phyloP scores from a whole-genome alignment of 2,888 invertebrate species.

The Cataglyphis cursor region DNA sequence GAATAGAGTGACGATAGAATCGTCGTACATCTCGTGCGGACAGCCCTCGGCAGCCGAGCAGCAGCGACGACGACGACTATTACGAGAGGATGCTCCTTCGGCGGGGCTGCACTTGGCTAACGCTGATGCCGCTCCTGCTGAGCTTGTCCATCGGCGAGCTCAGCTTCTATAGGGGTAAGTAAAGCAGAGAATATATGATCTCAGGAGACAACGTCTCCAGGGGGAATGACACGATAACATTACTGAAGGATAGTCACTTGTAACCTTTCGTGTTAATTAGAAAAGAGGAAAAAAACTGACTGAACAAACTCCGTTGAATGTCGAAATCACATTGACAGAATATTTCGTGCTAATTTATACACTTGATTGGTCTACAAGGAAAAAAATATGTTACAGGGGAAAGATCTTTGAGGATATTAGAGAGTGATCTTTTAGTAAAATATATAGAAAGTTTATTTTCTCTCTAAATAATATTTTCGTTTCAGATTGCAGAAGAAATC shows the following conservation, averaged over 20 bases:
- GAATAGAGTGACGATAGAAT: slow-evolving; percentile 69
- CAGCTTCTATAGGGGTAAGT: slow-evolving; percentile 83
- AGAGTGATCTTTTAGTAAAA: neutral
- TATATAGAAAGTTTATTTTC: neutral
- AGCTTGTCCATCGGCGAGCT: slow-evolving; percentile 79
- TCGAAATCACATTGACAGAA: neutral
- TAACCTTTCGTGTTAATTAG: slow-evolving; percentile 13
- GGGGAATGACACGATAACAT: slow-evolving; percentile 67
- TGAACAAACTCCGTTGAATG: neutral
- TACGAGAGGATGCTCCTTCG: slow-evolving; percentile 69
- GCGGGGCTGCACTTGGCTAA: slow-evolving; percentile 67
- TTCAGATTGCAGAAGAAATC: neutral
- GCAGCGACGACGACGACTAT: slow-evolving; percentile 66
- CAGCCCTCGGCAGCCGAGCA: slow-evolving; percentile 62
- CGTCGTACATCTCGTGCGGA: slow-evolving; percentile 58
- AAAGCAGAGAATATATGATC: slow-evolving; percentile 2
- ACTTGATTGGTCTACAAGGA: neutral
- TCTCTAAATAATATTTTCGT: neutral
- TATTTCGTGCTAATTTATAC: neutral
- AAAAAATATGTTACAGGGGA: slow-evolving; percentile 29
- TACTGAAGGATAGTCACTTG: slow-evolving; percentile 33
- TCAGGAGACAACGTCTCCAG: slow-evolving; percentile 17
- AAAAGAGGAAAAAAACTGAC: neutral
- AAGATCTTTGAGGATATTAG: neutral
- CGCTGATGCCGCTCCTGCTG: slow-evolving; percentile 68